Evolutionary conservation across 2,113 vertebrate species (phyloP).

Genomic region (Helogale parvula): DNA sequence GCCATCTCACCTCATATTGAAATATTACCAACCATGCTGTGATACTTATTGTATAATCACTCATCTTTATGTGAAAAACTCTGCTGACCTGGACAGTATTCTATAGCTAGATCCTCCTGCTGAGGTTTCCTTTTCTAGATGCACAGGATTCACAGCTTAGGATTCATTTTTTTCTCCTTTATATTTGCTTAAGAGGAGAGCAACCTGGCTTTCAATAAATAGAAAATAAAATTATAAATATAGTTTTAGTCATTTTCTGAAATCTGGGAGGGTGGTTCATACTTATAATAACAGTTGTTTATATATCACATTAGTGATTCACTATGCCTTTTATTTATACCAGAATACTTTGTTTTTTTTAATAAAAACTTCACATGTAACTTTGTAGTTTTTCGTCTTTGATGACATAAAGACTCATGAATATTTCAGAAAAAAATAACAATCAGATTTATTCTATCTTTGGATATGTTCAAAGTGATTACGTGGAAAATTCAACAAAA

Average conservation of each 20-base stretch:
- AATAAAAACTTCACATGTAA: neutral
- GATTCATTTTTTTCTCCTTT: neutral
- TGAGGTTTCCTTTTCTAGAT: neutral
- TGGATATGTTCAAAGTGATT: neutral
- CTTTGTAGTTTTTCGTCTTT: neutral
- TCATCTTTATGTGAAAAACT: slow-evolving; percentile 13
- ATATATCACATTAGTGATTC: neutral
- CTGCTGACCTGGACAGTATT: neutral
- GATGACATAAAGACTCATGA: neutral
- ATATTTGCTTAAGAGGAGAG: neutral
- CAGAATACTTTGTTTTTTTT: neutral
- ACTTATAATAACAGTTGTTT: neutral
- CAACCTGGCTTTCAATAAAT: neutral
- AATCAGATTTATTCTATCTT: neutral
- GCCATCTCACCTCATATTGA: slow-evolving; percentile 1
- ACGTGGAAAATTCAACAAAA: neutral
- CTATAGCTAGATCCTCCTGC: neutral
- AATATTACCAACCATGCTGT: neutral
- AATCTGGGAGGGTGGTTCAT: neutral
- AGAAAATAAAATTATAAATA: neutral
- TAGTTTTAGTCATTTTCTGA: neutral
- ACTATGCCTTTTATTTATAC: neutral
- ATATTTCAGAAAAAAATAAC: neutral
- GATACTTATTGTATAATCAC: slow-evolving; percentile 19
- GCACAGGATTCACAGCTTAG: neutral